Evolutionary conservation across 2,888 invertebrate species (phyloP).

Genomic region (Trichogramma evanescens): DNA sequence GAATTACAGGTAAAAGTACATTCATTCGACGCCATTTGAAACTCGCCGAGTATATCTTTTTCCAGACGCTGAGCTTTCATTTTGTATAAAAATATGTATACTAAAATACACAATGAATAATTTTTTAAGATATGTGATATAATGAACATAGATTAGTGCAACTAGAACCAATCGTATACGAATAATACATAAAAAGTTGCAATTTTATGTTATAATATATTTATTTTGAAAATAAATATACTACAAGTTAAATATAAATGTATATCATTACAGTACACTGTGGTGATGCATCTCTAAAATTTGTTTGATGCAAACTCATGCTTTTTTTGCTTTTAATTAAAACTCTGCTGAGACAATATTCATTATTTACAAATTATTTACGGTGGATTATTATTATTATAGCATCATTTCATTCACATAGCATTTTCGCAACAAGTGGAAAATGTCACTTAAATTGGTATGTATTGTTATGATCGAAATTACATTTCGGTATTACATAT

Average conservation of each 20-base stretch:
- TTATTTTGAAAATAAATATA: conserved; percentile 25
- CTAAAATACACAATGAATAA: too few relatives aligned
- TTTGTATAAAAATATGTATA: too few relatives aligned
- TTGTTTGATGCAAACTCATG: conserved; percentile 16
- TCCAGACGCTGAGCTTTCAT: too few relatives aligned
- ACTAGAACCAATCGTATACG: too few relatives aligned
- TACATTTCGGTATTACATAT: conserved; percentile 10
- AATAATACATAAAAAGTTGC: too few relatives aligned
- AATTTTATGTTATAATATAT: conserved; percentile 19
- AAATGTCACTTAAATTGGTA: background rate
- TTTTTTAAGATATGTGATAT: too few relatives aligned
- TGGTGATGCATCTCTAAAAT: conserved; percentile 11
- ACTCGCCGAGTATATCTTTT: too few relatives aligned
- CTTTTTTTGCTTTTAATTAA: conserved; percentile 9
- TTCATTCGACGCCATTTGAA: too few relatives aligned
- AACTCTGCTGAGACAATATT: conserved; percentile 16
- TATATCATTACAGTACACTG: conserved; percentile 15
- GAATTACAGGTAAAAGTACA: too few relatives aligned
- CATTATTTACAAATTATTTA: conserved; percentile 23
- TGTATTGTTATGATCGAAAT: conserved; percentile 18
- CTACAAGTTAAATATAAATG: conserved; percentile 17
- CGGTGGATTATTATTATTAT: conserved; percentile 8
- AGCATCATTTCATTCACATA: too few relatives aligned
- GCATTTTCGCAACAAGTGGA: too few relatives aligned
- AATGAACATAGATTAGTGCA: too few relatives aligned